Evolutionary conservation across 2,113 vertebrate genomes (phyloP).

Genomic region (Caloenas nicobarica): DNA sequence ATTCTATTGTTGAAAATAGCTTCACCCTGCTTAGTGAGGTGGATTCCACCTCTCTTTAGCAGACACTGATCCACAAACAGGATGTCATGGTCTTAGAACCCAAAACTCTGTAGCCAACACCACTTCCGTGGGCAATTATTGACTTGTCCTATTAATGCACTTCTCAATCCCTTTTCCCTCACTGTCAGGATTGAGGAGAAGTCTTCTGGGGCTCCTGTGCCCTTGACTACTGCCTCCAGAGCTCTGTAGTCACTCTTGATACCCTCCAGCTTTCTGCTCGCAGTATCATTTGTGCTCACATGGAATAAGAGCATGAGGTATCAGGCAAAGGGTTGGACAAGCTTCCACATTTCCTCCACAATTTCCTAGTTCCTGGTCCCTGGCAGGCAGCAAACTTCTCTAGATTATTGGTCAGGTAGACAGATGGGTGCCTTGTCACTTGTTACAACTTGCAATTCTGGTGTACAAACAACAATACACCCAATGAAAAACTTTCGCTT

Average conservation of each 20-base stretch:
- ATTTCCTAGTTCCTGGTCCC: background rate
- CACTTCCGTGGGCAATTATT: background rate
- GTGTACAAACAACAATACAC: background rate
- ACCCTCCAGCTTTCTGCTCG: background rate
- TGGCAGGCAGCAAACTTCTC: background rate
- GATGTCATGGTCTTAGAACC: background rate
- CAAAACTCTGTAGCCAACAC: background rate
- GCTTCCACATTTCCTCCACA: background rate
- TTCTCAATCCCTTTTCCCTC: background rate
- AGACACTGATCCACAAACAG: background rate
- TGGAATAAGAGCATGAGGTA: background rate
- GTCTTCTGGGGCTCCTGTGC: background rate
- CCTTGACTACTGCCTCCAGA: background rate
- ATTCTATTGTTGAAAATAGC: background rate
- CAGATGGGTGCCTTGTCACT: background rate
- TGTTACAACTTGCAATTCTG: background rate
- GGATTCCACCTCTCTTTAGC: background rate
- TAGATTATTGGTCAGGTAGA: background rate
- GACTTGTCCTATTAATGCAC: background rate
- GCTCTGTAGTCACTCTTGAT: background rate
- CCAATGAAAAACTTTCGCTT: background rate
- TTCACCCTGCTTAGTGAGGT: background rate
- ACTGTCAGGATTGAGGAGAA: background rate
- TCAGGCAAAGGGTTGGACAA: background rate
- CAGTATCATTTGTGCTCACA: background rate